phyloP scores from a whole-genome alignment of 2,797 vertebrate species.

The Gobio occitaniae region DNA sequence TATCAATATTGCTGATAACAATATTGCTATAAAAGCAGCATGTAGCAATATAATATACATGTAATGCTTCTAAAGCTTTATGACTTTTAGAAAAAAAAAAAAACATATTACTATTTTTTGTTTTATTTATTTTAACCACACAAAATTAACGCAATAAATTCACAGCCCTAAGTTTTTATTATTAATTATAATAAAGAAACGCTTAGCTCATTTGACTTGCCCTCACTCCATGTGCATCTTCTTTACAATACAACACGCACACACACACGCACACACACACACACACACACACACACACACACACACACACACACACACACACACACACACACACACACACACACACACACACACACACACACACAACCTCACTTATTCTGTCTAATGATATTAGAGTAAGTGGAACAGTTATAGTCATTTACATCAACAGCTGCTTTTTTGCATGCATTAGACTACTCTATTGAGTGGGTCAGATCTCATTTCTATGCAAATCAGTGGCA shows the following conservation, averaged over 20 bases:
- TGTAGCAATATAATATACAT: no score
- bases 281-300: conserved; percentile 18
- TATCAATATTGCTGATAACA: no score
- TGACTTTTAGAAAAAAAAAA: no score
- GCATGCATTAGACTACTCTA: conserved; percentile 52
- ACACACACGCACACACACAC: neutral
- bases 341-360: no score
- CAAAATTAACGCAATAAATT: neutral
- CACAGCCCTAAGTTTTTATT: neutral
- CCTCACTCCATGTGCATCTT: neutral
- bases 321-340: no score
- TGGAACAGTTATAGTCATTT: conserved; percentile 63
- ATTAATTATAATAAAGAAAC: neutral
- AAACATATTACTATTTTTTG: no score
- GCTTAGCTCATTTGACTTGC: neutral
- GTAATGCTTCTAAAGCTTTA: no score
- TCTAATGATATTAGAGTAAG: conserved; percentile 61
- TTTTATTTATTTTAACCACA: no score
- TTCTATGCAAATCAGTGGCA: conserved; percentile 62
- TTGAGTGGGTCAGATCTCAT: conserved; percentile 61
- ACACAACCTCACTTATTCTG: conserved; percentile 21
- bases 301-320: neutral
- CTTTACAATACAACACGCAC: neutral
- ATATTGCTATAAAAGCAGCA: no score
- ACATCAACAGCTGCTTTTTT: conserved; percentile 63